These are phyloP conservation scores for Eurytoma californica DNA, from an alignment of 2,888 invertebrate species.

Conservation along the genomic window DNA sequence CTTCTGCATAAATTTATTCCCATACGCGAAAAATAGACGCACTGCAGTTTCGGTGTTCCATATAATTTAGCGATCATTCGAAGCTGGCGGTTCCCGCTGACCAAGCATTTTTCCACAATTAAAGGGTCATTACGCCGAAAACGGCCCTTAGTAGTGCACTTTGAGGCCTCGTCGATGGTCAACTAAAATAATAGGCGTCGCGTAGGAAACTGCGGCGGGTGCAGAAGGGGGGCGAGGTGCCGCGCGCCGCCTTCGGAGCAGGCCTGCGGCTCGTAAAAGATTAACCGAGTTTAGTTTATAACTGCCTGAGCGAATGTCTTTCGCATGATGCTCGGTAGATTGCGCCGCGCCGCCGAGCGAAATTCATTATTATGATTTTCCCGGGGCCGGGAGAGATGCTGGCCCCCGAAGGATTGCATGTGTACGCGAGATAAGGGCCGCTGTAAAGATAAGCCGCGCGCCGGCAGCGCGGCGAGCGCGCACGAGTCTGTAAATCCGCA, in stretches of 20 bases:
- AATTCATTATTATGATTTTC: constrained; percentile 56
- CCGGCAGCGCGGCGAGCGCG: constrained; percentile 35
- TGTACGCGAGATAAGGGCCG: constrained; percentile 51
- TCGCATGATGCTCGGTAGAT: constrained; percentile 60
- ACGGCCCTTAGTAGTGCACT: not conserved
- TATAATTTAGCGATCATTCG: no score
- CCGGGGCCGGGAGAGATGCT: constrained; percentile 22
- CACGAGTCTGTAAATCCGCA: constrained; percentile 56
- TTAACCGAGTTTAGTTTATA: constrained; percentile 57
- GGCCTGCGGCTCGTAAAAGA: constrained; percentile 47
- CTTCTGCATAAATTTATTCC: no score
- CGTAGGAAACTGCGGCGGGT: constrained; percentile 8
- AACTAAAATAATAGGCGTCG: constrained; percentile 23
- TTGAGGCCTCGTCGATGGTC: not conserved
- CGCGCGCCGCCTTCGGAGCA: constrained; percentile 20
- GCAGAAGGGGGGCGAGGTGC: not conserved
- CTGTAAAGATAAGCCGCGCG: constrained; percentile 53
- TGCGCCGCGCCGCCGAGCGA: constrained; percentile 49
- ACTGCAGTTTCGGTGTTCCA: no score
- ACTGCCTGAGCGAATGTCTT: constrained; percentile 57
- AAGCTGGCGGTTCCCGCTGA: no score
- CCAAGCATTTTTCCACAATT: no score
- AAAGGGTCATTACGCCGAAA: not conserved
- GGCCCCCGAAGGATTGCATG: constrained; percentile 54
- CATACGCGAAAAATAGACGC: no score